Percentiles rank a stretch among this genome's conserved stretches.
Evolutionary conservation across 2,113 vertebrate species (phyloP).

Genomic region (Onychostruthus taczanowskii): DNA sequence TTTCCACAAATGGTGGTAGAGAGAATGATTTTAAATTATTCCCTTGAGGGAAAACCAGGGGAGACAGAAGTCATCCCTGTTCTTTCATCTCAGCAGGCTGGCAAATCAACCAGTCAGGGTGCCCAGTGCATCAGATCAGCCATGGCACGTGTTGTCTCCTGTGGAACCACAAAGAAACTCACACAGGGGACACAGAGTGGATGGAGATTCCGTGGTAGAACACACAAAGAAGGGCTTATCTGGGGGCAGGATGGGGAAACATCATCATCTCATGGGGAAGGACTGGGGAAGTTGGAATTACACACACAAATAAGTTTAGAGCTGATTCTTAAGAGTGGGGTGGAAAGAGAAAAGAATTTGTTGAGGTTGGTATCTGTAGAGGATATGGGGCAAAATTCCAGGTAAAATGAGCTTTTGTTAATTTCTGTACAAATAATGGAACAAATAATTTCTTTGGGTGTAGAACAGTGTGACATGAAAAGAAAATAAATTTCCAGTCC

Average conservation of each 20-base stretch:
- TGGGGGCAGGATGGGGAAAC: neutral
- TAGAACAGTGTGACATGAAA: neutral
- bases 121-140: neutral
- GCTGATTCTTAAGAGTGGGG: neutral
- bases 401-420: neutral
- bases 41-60: neutral
- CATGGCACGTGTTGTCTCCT: neutral
- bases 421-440: neutral
- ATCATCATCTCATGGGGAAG: neutral
- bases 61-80: neutral
- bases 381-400: neutral
- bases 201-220: neutral
- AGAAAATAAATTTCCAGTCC: neutral
- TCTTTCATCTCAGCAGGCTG: neutral
- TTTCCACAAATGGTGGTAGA: neutral
- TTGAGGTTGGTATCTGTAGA: neutral
- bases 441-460: neutral
- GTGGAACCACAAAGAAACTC: neutral
- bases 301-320: accelerated
- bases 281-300: neutral
- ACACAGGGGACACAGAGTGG: neutral
- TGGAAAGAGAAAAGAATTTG: neutral
- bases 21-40: neutral
- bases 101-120: accelerated
- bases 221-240: neutral